These are phyloP conservation scores for Taphrorychus bicolor DNA, from an alignment of 2,888 invertebrate genomes.

Conservation along the genomic window DNA sequence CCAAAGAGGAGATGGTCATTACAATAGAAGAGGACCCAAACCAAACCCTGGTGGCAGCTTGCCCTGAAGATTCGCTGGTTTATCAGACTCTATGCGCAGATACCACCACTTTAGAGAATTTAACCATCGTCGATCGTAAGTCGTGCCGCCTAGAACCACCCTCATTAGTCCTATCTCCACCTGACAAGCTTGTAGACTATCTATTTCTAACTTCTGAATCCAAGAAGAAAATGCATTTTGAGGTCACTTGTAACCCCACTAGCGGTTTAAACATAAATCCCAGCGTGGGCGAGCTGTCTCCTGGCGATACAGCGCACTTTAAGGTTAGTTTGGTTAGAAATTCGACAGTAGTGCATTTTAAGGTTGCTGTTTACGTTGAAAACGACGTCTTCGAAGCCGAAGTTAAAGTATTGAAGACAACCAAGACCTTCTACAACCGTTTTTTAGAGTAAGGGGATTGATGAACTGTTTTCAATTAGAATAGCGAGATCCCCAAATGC, in stretches of 20 bases:
- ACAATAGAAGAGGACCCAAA: slow-evolving; percentile 57
- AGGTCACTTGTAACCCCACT: slow-evolving; percentile 35
- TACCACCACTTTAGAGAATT: slow-evolving; percentile 38
- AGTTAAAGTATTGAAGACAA: slow-evolving; percentile 47
- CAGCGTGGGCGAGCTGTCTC: slow-evolving; percentile 42
- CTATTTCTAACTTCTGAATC: slow-evolving; percentile 46
- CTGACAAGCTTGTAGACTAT: slow-evolving; percentile 46
- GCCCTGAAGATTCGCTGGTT: slow-evolving; percentile 53
- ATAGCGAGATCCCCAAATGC: too few species aligned
- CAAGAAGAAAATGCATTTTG: slow-evolving; percentile 39
- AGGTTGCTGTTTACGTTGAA: slow-evolving; percentile 49
- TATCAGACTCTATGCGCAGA: slow-evolving; percentile 53
- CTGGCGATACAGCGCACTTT: slow-evolving; percentile 46
- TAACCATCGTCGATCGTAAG: slow-evolving; percentile 28
- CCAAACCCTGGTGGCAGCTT: slow-evolving; percentile 51
- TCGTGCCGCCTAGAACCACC: slow-evolving; percentile 47
- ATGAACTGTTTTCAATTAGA: slow-evolving; percentile 32
- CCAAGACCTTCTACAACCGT: slow-evolving; percentile 16
- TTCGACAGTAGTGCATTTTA: slow-evolving; percentile 39
- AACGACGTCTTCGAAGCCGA: slow-evolving; percentile 49
- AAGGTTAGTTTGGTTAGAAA: slow-evolving; percentile 44
- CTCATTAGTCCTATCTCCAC: slow-evolving; percentile 46
- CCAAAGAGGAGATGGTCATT: slow-evolving; percentile 53
- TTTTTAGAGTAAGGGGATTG: slow-evolving; percentile 36
- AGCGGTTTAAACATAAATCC: slow-evolving; percentile 44